phyloP scores from a whole-genome alignment of 2,113 vertebrate species.

The Triplophysa rosa region DNA sequence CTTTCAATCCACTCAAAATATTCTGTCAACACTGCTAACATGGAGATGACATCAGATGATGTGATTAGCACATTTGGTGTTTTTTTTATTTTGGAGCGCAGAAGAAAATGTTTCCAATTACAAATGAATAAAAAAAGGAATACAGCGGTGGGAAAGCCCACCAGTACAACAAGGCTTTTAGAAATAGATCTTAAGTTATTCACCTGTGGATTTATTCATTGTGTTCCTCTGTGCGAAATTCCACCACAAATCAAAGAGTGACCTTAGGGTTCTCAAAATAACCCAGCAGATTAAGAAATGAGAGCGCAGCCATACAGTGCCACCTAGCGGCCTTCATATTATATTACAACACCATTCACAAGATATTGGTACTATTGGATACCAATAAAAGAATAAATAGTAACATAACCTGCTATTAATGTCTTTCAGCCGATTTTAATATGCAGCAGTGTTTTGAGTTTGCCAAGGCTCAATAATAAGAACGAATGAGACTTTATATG shows the following conservation, averaged over 20 bases:
- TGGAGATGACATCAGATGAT: neutral
- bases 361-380: neutral
- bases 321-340: constrained; percentile 37
- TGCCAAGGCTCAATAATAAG: no score
- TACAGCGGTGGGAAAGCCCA: neutral
- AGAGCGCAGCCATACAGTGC: constrained; percentile 23
- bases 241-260: neutral
- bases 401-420: no score
- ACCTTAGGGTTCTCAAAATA: constrained; percentile 10
- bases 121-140: constrained; percentile 1
- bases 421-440: no score
- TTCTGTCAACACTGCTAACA: no score
- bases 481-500: no score
- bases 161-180: neutral
- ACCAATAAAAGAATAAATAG: no score
- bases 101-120: neutral
- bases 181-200: constrained; percentile 39
- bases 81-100: neutral
- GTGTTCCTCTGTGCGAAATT: neutral
- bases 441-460: no score
- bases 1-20: no score
- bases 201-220: constrained; percentile 24
- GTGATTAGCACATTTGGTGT: neutral
- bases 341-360: constrained; percentile 23
- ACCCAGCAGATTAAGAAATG: neutral